Conservation (phyloP, 2,113 vertebrate genomes). For the Oncorhynchus gorbuscha region DNA sequence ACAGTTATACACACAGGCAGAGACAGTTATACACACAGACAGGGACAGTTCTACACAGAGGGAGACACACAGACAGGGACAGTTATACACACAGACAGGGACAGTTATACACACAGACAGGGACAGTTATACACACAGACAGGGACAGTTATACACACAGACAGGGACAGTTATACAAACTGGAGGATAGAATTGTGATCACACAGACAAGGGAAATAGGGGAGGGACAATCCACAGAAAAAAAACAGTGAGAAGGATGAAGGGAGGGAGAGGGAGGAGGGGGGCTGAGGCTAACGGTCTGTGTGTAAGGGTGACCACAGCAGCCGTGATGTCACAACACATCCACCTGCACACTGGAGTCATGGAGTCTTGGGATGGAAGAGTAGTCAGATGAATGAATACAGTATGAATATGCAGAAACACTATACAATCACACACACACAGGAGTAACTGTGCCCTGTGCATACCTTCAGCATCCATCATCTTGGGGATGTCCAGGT, state of each 20-base stretch:
- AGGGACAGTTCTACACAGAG: no score
- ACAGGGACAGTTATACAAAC: conserved; percentile 6
- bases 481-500: conserved; percentile 86
- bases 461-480: conserved; percentile 84
- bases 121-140: no score
- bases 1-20: no score
- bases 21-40: no score
- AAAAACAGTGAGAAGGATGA: neutral
- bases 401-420: conserved; percentile 14
- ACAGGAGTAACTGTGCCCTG: neutral
- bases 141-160: no score
- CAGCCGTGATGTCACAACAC: neutral
- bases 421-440: neutral
- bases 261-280: neutral
- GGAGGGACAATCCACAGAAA: neutral
- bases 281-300: conserved; percentile 2
- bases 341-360: neutral
- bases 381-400: neutral
- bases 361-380: neutral
- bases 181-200: neutral
- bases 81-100: no score
- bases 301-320: neutral
- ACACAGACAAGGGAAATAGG: neutral
- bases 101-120: no score
- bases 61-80: neutral